These are phyloP conservation scores for Cydia strobilella DNA, from an alignment of 1,140 invertebrate species.

Conservation along the genomic window DNA sequence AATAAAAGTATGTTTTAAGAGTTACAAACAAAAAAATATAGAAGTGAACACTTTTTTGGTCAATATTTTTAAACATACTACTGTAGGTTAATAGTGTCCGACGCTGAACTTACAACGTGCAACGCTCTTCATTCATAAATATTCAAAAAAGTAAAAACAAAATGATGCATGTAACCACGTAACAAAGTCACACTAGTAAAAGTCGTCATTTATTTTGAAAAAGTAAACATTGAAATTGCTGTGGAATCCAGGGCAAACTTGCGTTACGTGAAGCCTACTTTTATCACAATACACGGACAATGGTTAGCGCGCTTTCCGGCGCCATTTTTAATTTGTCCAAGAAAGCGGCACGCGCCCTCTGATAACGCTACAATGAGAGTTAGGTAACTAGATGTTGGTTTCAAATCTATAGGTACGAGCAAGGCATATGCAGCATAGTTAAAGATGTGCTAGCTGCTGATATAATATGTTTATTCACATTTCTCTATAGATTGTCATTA, in stretches of 20 bases:
- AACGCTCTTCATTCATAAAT: background rate
- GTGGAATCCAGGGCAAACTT: conserved; percentile 14
- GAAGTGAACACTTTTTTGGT: too few species aligned
- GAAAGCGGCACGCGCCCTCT: conserved; percentile 25
- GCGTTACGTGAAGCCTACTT: conserved; percentile 27
- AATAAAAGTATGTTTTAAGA: background rate
- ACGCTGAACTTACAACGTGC: background rate
- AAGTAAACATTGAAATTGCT: background rate
- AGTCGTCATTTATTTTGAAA: background rate
- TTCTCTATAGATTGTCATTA: too few species aligned
- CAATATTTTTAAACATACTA: too few species aligned
- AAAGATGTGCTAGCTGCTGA: background rate
- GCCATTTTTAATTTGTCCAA: conserved; percentile 29
- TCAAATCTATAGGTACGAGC: background rate
- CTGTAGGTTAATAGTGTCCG: too few species aligned
- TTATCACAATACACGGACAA: conserved; percentile 27
- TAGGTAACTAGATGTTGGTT: conserved; percentile 7
- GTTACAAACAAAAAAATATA: too few species aligned
- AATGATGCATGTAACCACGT: background rate
- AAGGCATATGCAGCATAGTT: background rate
- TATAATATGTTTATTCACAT: too few species aligned
- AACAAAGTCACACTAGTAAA: background rate
- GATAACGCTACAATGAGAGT: conserved; percentile 1
- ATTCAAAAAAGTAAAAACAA: background rate
- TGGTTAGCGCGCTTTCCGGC: conserved; percentile 6